A percentile compares a stretch with the other conserved stretches of the same genome.
Evolutionary conservation across 1,140 invertebrate genomes (phyloP).

Genomic region (Drosophila nigromelanica): DNA sequence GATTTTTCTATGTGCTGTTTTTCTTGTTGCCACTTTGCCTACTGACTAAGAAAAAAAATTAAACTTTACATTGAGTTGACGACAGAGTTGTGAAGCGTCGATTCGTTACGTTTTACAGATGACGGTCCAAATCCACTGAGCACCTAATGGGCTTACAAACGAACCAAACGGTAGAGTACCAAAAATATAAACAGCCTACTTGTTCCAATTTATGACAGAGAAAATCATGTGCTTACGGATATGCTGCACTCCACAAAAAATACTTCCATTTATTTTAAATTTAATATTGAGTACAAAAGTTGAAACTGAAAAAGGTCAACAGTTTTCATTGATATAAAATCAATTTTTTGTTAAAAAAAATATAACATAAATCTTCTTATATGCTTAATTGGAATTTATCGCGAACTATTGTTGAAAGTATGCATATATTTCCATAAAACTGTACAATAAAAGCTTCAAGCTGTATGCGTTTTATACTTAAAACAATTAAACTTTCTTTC

Average conservation of each 20-base stretch:
- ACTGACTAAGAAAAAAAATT: slow-evolving; percentile 29
- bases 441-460: too few relatives aligned
- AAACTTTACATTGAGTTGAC: slow-evolving; percentile 49
- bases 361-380: too few relatives aligned
- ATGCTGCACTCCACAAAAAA: neutral
- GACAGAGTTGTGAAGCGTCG: neutral
- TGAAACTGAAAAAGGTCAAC: too few relatives aligned
- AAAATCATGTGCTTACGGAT: slow-evolving; percentile 3
- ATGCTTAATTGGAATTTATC: too few relatives aligned
- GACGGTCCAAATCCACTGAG: slow-evolving; percentile 27
- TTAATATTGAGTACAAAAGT: neutral
- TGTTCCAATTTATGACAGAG: slow-evolving; percentile 21
- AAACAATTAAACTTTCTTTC: too few relatives aligned
- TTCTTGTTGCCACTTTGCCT: slow-evolving; percentile 48
- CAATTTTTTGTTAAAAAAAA: too few relatives aligned
- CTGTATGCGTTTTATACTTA: too few relatives aligned
- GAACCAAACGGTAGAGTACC: slow-evolving; percentile 13
- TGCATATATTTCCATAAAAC: too few relatives aligned
- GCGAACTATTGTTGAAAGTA: too few relatives aligned
- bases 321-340: too few relatives aligned
- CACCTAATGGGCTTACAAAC: slow-evolving; percentile 38
- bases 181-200: slow-evolving; percentile 30
- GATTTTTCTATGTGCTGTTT: slow-evolving; percentile 44
- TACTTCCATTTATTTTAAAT: neutral
- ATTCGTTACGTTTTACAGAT: slow-evolving; percentile 18